Evolutionary conservation across 1,140 invertebrate genomes (phyloP), one percentile per base, ranked within the genome.

Genomic region (Zaprionus davidi): DNA sequence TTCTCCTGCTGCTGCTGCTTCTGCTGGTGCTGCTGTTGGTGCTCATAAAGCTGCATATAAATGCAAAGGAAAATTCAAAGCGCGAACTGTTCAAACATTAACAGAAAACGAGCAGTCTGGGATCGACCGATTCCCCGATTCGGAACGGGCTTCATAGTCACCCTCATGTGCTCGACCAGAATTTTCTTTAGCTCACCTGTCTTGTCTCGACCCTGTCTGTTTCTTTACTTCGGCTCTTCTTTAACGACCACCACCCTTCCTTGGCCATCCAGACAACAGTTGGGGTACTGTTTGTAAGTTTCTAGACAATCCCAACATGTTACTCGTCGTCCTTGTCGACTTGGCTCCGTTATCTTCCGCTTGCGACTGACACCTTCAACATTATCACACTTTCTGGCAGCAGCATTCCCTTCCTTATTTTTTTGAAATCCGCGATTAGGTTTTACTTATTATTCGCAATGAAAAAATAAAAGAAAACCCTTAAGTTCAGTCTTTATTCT

Each of bases 11-110:
- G 31, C 9, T 34, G 9, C 26, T 28, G 26, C 6, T 28, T 5
- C 26, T 56, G 51, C 3, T 57, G 34, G 4, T 55, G 56, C 26
- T 28, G 26, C 26, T 56, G 51, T 5, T 57, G 34, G 4, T 55
- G 56, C 74, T 56, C 63, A 71, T 76, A 72, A 76, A 76, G 70
- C 62, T 76, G 69, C 64, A 77, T 73, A 73, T 67, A 68, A 73
- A 77, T 73, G 70, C 71, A 58, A 68, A 73, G 51, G 69, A 65
- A 71, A 88, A 87, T 84, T 84, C 76, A 86, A 82, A 82, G 82
- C 81, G 84, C 81, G 81, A 78, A 56, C 82, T 86, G 76, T 79
- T 86, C 82, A 86, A 83, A 87, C 84, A 87, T 88, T 81, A 88
- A 88, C 78, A 68, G 56, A 58, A 57, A 56, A 46, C 60, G 70